Base-by-base conservation (phyloP, 2,797 vertebrate genomes). In the Pseudochromis fuscus region DNA sequence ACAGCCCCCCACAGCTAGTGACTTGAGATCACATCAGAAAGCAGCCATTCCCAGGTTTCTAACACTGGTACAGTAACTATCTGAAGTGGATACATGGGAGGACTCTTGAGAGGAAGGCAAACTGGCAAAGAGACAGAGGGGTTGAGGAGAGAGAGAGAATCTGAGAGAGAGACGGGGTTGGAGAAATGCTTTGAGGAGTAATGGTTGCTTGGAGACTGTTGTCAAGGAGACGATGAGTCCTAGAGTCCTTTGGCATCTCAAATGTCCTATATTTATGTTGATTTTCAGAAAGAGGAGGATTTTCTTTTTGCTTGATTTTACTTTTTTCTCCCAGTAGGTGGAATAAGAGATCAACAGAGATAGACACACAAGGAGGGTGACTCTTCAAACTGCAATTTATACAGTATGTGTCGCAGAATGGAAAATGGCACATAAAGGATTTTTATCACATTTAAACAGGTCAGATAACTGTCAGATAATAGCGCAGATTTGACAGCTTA, bases 121-220 rank as follows among this genome's bases (percentile, higher is more conserved):
- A 77, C 49, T 65, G 86, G 77, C 74, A 80, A 63, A 19, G 49
- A 51, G 49, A 30, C 25, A 51, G 49, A 51, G 49, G 19, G 24
- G 19, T 49, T 49, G 46, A 49, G 15, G 59, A 51, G 44, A 55
- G 58, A 53, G 42, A 51, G 45, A 81, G 87, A 75, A 65, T 75
- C 60, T 81, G 75, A 74, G 76, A 25, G 62, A 70, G 75, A 81
- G 77, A 44, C 2, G 44, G 90, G 87, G 88, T 85, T 84, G 85
- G 83, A 85, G 86, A 79, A 84, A 91, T 75, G 90, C 87, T 90
- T 90, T 91, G 92, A 94, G 88, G 87, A 92, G 91, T 87, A 90
- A 90, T 88, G 90, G 94, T 95, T 95, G 94, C 94, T 89, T 91
- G 87, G 94, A 90, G 87, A 95, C 94, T 46, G 94, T 95, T 89